Evolutionary conservation across 2,113 vertebrate species (phyloP).

Genomic region (Gymnorhina tibicen): DNA sequence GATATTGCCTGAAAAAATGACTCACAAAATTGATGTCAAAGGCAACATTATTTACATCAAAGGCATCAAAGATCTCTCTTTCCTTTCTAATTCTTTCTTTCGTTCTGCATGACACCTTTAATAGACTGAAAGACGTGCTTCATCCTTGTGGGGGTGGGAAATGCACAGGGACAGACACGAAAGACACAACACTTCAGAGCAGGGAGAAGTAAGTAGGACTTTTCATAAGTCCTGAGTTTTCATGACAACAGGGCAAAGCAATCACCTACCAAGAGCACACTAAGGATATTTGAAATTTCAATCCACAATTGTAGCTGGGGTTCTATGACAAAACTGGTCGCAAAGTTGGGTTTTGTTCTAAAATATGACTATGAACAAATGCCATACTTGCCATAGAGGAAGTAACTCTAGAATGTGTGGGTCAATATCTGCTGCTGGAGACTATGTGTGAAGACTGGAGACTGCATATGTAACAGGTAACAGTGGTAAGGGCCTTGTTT

Average conservation of each 20-base stretch:
- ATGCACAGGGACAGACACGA: neutral
- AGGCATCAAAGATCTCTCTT: neutral
- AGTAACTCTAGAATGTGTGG: fast-evolving
- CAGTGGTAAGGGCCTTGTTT: neutral
- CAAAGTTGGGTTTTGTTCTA: neutral
- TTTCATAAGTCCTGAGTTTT: neutral
- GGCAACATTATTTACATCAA: neutral
- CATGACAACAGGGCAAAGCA: neutral
- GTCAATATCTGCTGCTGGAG: neutral
- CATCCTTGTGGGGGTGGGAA: neutral
- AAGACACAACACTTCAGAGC: neutral
- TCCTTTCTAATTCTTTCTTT: neutral
- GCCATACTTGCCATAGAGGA: neutral
- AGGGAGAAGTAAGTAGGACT: neutral
- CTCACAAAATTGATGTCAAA: neutral
- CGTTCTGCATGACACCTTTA: neutral
- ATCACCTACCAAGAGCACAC: neutral
- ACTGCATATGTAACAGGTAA: neutral
- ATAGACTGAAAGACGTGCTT: neutral
- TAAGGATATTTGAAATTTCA: neutral
- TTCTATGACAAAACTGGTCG: neutral
- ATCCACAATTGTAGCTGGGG: no score
- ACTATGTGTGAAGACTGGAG: neutral
- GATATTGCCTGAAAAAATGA: neutral
- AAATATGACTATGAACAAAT: neutral